These are phyloP conservation scores for Neomorphus geoffroyi DNA, from an alignment of 2,797 vertebrate genomes.

Conservation along the genomic window DNA sequence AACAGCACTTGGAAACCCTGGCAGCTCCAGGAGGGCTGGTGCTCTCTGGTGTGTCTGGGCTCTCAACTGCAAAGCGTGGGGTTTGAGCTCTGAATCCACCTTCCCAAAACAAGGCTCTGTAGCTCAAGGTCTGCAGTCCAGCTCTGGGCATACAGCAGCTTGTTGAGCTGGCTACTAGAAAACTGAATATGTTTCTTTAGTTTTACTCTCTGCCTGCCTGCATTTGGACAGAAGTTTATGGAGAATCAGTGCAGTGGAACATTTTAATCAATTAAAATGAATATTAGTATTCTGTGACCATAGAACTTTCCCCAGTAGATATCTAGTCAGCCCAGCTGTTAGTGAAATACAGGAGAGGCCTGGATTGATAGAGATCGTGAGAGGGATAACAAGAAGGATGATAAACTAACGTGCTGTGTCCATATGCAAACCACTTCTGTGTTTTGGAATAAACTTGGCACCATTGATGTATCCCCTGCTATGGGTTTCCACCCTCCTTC, in stretches of 20 bases:
- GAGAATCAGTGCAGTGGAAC: neutral
- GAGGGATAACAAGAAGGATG: neutral
- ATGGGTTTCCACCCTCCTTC: neutral
- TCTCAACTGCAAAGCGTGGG: neutral
- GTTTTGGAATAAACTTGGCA: neutral
- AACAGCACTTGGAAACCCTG: accelerated
- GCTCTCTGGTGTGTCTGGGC: accelerated
- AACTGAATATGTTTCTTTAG: neutral
- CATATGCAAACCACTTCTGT: neutral
- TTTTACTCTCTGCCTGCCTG: neutral
- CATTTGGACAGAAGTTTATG: neutral
- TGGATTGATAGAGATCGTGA: neutral
- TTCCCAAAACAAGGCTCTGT: neutral
- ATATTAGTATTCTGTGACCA: neutral
- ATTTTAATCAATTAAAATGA: neutral
- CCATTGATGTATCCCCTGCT: neutral
- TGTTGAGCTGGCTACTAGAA: neutral
- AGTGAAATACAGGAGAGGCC: neutral
- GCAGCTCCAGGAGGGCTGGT: neutral
- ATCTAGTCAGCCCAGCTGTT: neutral
- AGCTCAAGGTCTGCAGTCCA: neutral
- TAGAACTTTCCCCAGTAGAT: neutral
- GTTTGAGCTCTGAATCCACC: neutral
- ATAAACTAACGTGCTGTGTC: neutral
- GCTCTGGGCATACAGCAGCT: neutral